Base-by-base conservation (phyloP, 1,140 invertebrate genomes). In the Neomicropteryx cornuta region DNA sequence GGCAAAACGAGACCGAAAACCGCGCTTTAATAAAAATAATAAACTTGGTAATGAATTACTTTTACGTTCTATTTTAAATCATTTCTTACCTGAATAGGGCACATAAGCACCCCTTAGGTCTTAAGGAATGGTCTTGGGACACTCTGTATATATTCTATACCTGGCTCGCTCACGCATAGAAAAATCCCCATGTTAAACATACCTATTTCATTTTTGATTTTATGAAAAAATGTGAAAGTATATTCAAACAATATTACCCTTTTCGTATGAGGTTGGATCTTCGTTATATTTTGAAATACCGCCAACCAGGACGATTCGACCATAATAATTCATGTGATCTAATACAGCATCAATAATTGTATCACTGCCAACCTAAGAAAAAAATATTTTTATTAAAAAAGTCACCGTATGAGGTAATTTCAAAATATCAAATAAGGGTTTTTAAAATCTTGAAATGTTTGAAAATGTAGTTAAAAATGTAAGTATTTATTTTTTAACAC, bases 241-340 rank as follows among this genome's bases (percentile, higher is more conserved):
- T 6, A 13, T 30, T 29, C 22, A 17, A 13, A 17, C 10, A 38
- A 21, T n/a, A 33, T 28, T 6, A 23, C 21, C n/a, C 1, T 18
- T 14, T 2, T 27, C 18, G 5, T 13, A 45, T 27, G 16, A 5
- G 4, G 30, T 5, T 8, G 36, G 41, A 5, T 32, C 10, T 23
- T 61, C 61, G 52, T 76, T 75, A 43, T 79, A 79, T 2, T 62
- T 63, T 5, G 76, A 75, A 49, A 80, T 77, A 10, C 72, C 67
- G 14, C 78, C 78, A 51, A 77, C 81, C 1, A 81, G 66, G 4
- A 78, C 62, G 17, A 81, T 61, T 38, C 77, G 58, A 6, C 77
- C 78, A 43, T 56, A 68, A 14, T 53, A 48, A 24, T 71, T 78
- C 79, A 83, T 81, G 28, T 75, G 60, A 36, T 63, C 62, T 34